These are phyloP conservation scores for Lerema accius DNA, from an alignment of 1,140 invertebrate genomes.

Conservation along the genomic window DNA sequence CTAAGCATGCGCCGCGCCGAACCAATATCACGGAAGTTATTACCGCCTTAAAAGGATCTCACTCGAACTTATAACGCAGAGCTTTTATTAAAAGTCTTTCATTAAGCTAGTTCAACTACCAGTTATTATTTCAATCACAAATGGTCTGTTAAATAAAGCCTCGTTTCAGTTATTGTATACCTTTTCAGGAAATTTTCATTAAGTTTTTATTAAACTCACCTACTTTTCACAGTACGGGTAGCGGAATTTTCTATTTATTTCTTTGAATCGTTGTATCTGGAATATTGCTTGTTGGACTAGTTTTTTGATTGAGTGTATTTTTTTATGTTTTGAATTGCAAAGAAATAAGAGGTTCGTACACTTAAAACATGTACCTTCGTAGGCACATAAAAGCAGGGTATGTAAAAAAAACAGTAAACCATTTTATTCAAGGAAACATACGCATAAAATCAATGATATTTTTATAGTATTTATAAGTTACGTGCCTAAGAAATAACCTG, in stretches of 20 bases:
- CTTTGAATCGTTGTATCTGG: background rate
- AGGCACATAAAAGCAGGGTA: too few relatives aligned
- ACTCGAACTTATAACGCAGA: constrained; percentile 31
- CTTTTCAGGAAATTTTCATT: constrained; percentile 15
- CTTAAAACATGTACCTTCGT: too few relatives aligned
- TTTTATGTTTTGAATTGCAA: too few relatives aligned
- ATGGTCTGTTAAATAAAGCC: constrained; percentile 20
- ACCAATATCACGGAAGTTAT: constrained; percentile 43
- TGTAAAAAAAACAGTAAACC: too few relatives aligned
- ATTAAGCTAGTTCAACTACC: constrained; percentile 33
- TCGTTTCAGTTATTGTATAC: constrained; percentile 15
- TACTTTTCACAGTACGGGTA: background rate
- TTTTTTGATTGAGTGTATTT: too few relatives aligned
- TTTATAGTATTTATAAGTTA: too few relatives aligned
- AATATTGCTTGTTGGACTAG: too few relatives aligned
- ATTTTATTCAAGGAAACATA: too few relatives aligned
- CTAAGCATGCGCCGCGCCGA: constrained; percentile 38
- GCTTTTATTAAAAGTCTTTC: constrained; percentile 46
- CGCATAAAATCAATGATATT: too few relatives aligned
- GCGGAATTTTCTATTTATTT: background rate
- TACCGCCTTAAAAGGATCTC: constrained; percentile 33
- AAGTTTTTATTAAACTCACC: constrained; percentile 2
- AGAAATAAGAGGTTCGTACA: too few relatives aligned
- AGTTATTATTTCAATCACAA: constrained; percentile 37
- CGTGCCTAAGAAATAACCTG: too few relatives aligned